phyloP scores from a whole-genome alignment of 2,113 vertebrate genomes.

The Strix aluco region DNA sequence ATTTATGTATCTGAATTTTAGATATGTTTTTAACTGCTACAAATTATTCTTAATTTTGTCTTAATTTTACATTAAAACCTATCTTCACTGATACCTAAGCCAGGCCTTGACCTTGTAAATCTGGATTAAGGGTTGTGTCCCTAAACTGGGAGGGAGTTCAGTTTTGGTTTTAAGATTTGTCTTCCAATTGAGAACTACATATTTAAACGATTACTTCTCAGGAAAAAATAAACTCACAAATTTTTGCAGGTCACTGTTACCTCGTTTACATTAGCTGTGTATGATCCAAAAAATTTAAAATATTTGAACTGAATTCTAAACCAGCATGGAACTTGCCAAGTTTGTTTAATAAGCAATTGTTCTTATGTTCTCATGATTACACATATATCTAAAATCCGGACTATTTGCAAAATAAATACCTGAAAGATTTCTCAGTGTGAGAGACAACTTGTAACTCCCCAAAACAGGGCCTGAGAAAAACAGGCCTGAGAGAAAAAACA shows the following conservation, averaged over 20 bases:
- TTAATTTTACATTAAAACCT: background rate
- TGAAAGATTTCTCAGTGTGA: background rate
- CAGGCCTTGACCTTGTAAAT: background rate
- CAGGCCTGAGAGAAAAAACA: too few species aligned
- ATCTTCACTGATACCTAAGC: background rate
- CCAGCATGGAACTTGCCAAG: background rate
- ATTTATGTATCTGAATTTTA: background rate
- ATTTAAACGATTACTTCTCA: background rate
- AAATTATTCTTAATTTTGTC: background rate
- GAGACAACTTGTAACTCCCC: too few species aligned
- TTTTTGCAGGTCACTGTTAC: background rate
- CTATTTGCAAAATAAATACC: background rate
- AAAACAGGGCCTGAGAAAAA: too few species aligned
- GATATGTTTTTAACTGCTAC: background rate
- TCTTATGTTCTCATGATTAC: background rate
- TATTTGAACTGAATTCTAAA: background rate
- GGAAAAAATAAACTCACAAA: background rate
- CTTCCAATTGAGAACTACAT: background rate
- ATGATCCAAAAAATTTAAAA: background rate
- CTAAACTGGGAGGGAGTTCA: background rate
- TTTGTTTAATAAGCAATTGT: background rate
- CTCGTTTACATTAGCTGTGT: background rate
- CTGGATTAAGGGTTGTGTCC: background rate
- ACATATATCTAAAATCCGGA: background rate
- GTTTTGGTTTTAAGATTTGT: background rate